Conservation (phyloP, 1,140 invertebrate genomes). For the Calycopis cecrops region DNA sequence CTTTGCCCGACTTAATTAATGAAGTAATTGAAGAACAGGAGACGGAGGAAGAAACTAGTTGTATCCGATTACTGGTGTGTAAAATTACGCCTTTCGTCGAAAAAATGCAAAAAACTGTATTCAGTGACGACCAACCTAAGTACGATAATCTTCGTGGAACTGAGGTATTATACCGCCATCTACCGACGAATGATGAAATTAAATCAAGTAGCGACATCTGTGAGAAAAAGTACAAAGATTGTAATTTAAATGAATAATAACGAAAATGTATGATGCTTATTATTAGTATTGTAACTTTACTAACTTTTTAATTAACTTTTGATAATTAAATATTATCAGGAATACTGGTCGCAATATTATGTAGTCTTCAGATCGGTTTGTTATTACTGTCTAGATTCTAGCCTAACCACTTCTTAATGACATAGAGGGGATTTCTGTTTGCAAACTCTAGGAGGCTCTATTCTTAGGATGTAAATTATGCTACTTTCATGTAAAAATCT, state of each 20-base stretch:
- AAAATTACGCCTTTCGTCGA: conserved; percentile 84
- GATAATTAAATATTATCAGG: no score
- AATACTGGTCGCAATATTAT: no score
- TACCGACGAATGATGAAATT: conserved; percentile 80
- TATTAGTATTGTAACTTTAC: no score
- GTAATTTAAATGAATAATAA: conserved; percentile 51
- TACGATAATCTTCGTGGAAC: conserved; percentile 37
- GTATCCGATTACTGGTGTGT: conserved; percentile 84
- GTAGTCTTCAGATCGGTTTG: no score
- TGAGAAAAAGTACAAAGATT: conserved; percentile 78
- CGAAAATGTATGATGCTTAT: background rate
- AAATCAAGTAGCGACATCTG: conserved; percentile 78
- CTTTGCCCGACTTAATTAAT: conserved; percentile 79
- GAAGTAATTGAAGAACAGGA: conserved; percentile 73
- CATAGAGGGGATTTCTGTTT: no score
- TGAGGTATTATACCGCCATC: conserved; percentile 73
- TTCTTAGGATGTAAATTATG: no score
- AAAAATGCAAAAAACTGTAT: conserved; percentile 82
- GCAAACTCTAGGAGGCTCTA: no score
- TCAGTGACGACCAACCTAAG: conserved; percentile 43
- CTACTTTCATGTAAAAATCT: no score
- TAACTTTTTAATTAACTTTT: no score
- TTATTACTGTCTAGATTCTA: no score
- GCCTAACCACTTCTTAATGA: no score
- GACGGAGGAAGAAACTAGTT: conserved; percentile 77